These are phyloP conservation scores for Pomacea canaliculata DNA, from an alignment of 2,888 invertebrate species.

Conservation along the genomic window DNA sequence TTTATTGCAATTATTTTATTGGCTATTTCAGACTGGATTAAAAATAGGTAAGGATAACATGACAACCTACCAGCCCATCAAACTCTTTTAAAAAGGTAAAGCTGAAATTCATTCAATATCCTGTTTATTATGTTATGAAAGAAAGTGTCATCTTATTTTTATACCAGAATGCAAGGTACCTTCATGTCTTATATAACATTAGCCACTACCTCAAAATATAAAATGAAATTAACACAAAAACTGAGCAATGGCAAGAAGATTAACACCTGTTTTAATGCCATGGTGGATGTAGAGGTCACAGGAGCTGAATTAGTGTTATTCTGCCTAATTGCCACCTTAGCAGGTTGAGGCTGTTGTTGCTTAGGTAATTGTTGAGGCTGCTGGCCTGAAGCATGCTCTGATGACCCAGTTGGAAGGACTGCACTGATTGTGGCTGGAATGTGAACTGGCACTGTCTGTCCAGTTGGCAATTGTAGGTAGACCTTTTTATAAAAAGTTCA, in stretches of 20 bases:
- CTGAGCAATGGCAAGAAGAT: background rate
- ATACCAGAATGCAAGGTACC: too few species aligned
- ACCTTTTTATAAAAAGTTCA: slow-evolving; percentile 67
- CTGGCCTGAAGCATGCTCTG: slow-evolving; percentile 13
- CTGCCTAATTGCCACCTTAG: slow-evolving; percentile 25
- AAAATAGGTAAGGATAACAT: too few species aligned
- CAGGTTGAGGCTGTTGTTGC: slow-evolving; percentile 25
- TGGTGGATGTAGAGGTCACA: slow-evolving; percentile 29
- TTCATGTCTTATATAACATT: too few species aligned
- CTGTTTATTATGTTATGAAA: too few species aligned
- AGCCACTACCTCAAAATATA: too few species aligned
- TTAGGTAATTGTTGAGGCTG: slow-evolving; percentile 16
- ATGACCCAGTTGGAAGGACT: slow-evolving; percentile 4
- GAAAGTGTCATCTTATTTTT: too few species aligned
- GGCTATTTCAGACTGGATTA: too few species aligned
- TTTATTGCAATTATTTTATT: too few species aligned
- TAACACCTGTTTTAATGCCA: slow-evolving; percentile 39
- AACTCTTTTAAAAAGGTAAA: too few species aligned
- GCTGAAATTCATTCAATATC: too few species aligned
- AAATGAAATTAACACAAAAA: too few species aligned
- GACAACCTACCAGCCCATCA: too few species aligned
- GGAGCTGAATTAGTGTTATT: slow-evolving; percentile 19
- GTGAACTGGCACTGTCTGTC: slow-evolving; percentile 67
- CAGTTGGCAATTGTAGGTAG: slow-evolving; percentile 73
- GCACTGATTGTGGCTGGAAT: slow-evolving; percentile 45